These are phyloP conservation scores for Leiothrix lutea DNA, from an alignment of 2,113 vertebrate species.

Conservation along the genomic window DNA sequence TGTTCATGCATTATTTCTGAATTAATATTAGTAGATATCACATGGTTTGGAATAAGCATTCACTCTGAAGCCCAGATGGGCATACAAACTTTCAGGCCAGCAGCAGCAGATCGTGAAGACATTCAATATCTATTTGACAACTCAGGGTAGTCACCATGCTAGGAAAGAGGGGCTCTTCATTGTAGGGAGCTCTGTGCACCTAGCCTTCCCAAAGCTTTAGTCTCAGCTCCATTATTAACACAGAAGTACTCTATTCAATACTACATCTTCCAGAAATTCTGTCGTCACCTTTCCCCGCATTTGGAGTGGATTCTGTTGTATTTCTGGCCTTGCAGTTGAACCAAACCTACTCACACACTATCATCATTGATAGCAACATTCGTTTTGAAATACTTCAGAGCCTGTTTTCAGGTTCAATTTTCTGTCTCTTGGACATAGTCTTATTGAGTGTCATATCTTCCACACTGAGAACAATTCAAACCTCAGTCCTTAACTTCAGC, in stretches of 20 bases:
- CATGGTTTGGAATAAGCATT: not conserved
- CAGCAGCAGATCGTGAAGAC: not conserved
- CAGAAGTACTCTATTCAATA: not conserved
- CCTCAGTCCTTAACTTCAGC: not conserved
- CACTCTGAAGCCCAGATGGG: not conserved
- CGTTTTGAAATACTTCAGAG: not conserved
- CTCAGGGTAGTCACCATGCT: not conserved
- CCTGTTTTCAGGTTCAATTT: not conserved
- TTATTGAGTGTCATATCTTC: not conserved
- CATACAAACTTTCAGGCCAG: not conserved
- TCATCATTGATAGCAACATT: not conserved
- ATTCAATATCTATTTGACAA: not conserved
- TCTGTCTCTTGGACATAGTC: not conserved
- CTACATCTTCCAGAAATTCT: not conserved
- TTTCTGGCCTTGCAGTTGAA: not conserved
- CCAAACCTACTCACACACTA: not conserved
- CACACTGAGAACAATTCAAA: not conserved
- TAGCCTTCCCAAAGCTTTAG: not conserved
- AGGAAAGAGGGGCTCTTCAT: not conserved
- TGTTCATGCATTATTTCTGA: not conserved
- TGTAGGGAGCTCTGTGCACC: fast-evolving
- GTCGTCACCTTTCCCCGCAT: not conserved
- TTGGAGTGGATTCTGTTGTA: not conserved
- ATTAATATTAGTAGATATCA: not conserved
- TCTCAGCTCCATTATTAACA: not conserved